Percentiles rank a stretch among this genome's conserved stretches.
phyloP scores from a whole-genome alignment of 2,113 vertebrate genomes.

The Myrmophylax atrothorax region DNA sequence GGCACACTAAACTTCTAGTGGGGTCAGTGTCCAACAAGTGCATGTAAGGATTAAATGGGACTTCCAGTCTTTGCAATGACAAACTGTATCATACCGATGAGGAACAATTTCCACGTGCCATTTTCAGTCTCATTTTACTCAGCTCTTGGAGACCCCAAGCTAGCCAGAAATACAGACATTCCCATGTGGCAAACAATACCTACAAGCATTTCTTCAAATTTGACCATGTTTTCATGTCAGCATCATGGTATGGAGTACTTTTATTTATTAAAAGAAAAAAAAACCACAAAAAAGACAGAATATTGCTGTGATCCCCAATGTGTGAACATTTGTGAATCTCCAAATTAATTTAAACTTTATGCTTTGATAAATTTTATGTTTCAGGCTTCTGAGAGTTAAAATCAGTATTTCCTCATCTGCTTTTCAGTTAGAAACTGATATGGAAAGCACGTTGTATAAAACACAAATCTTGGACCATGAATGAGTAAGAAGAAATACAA shows the following conservation, averaged over 20 bases:
- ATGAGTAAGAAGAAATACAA: neutral
- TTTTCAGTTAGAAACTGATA: neutral
- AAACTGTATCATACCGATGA: neutral
- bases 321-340: neutral
- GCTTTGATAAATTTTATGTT: neutral
- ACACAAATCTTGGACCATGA: neutral
- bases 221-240: neutral
- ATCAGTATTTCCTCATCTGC: neutral
- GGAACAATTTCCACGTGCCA: neutral
- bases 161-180: neutral
- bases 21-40: accelerated
- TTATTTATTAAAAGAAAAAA: neutral
- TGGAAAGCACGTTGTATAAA: neutral
- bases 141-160: neutral
- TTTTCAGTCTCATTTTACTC: neutral
- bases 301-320: neutral
- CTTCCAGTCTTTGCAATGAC: neutral
- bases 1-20: neutral
- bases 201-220: neutral
- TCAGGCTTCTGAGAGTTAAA: neutral
- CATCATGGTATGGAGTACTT: neutral
- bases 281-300: neutral
- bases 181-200: neutral
- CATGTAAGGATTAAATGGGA: too few relatives aligned
- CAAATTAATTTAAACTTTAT: neutral